Percentiles rank a stretch among this genome's conserved stretches.
These are phyloP conservation scores for Acanthurus tractus DNA, from an alignment of 2,797 vertebrate genomes.

Conservation along the genomic window DNA sequence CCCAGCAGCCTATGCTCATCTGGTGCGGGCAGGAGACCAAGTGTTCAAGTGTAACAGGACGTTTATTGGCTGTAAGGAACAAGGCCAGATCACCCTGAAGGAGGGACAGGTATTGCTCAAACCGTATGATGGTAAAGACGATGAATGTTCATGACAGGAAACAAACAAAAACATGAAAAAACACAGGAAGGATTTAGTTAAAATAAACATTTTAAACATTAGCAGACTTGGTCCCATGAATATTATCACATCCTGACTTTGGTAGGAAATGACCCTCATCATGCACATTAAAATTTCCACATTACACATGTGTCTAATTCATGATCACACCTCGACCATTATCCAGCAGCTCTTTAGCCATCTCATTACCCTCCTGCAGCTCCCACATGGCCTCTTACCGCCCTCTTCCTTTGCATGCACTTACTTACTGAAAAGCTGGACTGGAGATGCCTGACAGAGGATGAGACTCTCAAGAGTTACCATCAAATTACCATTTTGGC, in stretches of 20 bases:
- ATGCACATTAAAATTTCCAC: conserved; percentile 23
- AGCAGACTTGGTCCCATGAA: not conserved
- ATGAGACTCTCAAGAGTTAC: conserved; percentile 23
- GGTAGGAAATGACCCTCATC: conserved; percentile 33
- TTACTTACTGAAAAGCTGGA: conserved; percentile 32
- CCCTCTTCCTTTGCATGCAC: not conserved
- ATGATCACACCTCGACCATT: conserved; percentile 43
- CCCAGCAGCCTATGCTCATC: conserved; percentile 94
- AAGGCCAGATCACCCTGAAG: conserved; percentile 96
- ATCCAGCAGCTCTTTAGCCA: conserved; percentile 34
- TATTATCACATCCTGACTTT: not conserved
- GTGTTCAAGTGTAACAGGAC: conserved; percentile 93
- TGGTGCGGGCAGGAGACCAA: conserved; percentile 88
- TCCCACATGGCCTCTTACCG: conserved; percentile 38
- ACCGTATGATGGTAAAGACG: not conserved
- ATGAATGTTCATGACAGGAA: not conserved
- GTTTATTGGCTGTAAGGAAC: conserved; percentile 95
- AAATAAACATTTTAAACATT: conserved; percentile 1
- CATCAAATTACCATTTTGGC: conserved; percentile 55
- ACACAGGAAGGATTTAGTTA: conserved; percentile 3
- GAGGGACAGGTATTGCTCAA: conserved; percentile 92
- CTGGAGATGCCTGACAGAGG: conserved; percentile 22
- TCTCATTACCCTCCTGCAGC: conserved; percentile 35
- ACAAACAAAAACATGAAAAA: not conserved
- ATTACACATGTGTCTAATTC: conserved; percentile 48